phyloP scores from a whole-genome alignment of 2,113 vertebrate genomes.

The Planiliza haematocheilus region DNA sequence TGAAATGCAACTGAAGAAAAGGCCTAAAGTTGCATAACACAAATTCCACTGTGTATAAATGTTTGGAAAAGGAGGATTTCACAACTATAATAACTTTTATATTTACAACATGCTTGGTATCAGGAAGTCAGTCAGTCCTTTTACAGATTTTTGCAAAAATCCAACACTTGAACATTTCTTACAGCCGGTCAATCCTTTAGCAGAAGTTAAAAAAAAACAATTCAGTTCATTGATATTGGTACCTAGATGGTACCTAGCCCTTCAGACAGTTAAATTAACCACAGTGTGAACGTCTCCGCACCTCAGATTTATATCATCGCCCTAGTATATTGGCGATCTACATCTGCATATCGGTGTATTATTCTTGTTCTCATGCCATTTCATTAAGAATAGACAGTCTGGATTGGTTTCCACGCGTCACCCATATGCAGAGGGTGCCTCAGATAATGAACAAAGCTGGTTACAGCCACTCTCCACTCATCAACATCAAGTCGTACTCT shows the following conservation, averaged over 20 bases:
- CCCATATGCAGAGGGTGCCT: not conserved
- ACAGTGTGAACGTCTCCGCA: not conserved
- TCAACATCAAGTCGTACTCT: constrained; percentile 22
- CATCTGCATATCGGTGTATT: not conserved
- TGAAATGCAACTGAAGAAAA: too few species aligned
- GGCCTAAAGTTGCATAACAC: too few species aligned
- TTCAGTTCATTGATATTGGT: not conserved
- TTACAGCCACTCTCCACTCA: constrained; percentile 16
- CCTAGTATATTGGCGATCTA: not conserved
- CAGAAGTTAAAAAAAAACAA: constrained; percentile 4
- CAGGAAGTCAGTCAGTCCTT: too few species aligned
- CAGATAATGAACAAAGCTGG: constrained; percentile 12
- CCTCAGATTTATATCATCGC: not conserved
- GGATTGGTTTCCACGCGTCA: constrained; percentile 3
- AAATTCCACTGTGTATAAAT: not conserved
- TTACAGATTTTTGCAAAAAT: too few species aligned
- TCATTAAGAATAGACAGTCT: not conserved
- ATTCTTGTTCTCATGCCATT: not conserved
- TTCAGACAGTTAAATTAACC: not conserved
- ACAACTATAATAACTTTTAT: too few species aligned
- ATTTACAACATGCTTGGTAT: too few species aligned
- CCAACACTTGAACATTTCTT: not conserved
- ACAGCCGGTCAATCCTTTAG: not conserved
- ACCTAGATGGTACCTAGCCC: not conserved
- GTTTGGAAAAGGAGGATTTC: not conserved